A percentile compares a stretch with the other conserved stretches of the same genome.
These are phyloP conservation scores for Cepaea hortensis DNA, from an alignment of 2,888 invertebrate species.

Conservation along the genomic window DNA sequence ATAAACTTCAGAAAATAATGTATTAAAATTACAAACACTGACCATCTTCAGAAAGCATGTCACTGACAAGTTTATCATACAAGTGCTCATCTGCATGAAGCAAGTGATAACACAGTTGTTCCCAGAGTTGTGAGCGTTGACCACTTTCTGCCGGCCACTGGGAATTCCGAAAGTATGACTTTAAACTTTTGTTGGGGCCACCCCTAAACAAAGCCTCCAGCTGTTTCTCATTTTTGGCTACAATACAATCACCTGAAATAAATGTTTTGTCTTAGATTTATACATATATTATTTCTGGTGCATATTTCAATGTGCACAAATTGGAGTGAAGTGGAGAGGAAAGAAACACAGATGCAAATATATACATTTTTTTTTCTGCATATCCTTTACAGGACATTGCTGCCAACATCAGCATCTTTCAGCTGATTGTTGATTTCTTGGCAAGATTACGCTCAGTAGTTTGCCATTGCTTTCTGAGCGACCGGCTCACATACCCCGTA, in stretches of 20 bases:
- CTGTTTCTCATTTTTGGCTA: conserved; percentile 35
- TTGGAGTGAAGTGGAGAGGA: too few relatives aligned
- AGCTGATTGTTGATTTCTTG: too few relatives aligned
- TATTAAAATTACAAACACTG: neutral
- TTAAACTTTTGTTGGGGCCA: conserved; percentile 22
- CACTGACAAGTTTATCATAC: conserved; percentile 70
- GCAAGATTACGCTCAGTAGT: too few relatives aligned
- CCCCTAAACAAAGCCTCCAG: conserved; percentile 13
- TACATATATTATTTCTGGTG: neutral
- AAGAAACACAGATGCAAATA: too few relatives aligned
- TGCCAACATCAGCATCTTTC: too few relatives aligned
- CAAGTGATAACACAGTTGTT: conserved; percentile 31
- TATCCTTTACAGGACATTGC: too few relatives aligned
- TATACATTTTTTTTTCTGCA: too few relatives aligned
- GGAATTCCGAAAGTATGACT: conserved; percentile 36
- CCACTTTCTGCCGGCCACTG: conserved; percentile 40
- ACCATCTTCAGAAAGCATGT: conserved; percentile 50
- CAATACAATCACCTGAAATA: conserved; percentile 32
- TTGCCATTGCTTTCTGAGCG: too few relatives aligned
- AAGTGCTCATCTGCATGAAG: conserved; percentile 39
- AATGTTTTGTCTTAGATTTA: neutral
- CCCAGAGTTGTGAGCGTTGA: conserved; percentile 17
- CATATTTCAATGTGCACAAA: too few relatives aligned
- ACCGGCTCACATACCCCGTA: too few relatives aligned
- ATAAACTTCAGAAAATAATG: neutral